Evolutionary conservation across 1,140 invertebrate genomes (phyloP).

Genomic region (Chironomus striatipennis): DNA sequence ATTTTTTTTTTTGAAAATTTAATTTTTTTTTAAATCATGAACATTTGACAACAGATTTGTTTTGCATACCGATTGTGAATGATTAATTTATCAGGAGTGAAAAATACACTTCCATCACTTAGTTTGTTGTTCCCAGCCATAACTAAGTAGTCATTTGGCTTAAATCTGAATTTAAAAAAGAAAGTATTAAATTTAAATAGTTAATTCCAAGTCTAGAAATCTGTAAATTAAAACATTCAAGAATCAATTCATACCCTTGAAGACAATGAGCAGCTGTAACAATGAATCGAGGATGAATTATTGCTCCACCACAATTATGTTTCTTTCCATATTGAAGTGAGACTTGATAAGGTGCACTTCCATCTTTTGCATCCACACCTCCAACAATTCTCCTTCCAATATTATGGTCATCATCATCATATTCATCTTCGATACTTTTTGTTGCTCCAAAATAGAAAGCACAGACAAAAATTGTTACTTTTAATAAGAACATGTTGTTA

Average conservation of each 20-base stretch:
- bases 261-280: conserved; percentile 42
- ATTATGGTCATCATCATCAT: neutral
- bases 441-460: neutral
- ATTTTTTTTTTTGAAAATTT: too few relatives aligned
- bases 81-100: conserved; percentile 40
- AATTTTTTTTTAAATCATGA: too few relatives aligned
- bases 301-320: conserved; percentile 42
- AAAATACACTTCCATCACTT: conserved; percentile 40
- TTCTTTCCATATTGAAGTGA: conserved; percentile 37
- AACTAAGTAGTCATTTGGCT: conserved; percentile 34
- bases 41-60: too few relatives aligned
- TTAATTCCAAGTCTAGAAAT: neutral
- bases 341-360: conserved; percentile 41
- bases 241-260: conserved; percentile 32
- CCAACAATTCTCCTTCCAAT: conserved; percentile 38
- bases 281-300: conserved; percentile 36
- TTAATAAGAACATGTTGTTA: neutral
- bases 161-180: too few relatives aligned
- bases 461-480: neutral
- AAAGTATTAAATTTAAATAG: too few relatives aligned
- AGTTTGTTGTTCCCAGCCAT: conserved; percentile 45
- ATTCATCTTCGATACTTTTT: neutral
- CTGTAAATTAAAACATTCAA: conserved; percentile 25
- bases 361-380: conserved; percentile 36
- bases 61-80: conserved; percentile 29